phyloP scores from a whole-genome alignment of 2,113 vertebrate species.

The Hemiscyllium ocellatum region DNA sequence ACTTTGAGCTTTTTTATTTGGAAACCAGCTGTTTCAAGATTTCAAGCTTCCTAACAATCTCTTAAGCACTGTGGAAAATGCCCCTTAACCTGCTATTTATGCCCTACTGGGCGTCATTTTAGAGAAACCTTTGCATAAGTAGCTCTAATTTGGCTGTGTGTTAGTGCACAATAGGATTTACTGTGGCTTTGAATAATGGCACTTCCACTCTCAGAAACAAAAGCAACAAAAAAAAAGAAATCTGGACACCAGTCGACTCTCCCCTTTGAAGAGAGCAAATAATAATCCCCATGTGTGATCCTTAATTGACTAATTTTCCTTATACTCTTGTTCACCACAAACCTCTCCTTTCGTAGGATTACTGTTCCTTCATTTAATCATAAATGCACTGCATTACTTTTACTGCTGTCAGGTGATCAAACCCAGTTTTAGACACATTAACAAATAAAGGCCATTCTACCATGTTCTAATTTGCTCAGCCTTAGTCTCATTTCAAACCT shows the following conservation, averaged over 20 bases:
- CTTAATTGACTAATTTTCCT: neutral
- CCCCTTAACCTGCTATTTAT: neutral
- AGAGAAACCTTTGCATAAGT: neutral
- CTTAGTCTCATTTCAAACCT: too few species aligned
- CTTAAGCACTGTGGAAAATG: neutral
- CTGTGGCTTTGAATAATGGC: conserved; percentile 19
- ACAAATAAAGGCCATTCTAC: neutral
- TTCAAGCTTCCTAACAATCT: neutral
- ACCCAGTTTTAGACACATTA: neutral
- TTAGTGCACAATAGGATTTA: neutral
- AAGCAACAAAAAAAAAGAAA: neutral
- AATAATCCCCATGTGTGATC: neutral
- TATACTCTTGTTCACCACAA: neutral
- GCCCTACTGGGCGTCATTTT: neutral
- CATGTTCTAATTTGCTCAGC: neutral
- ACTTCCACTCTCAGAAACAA: neutral
- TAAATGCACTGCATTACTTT: neutral
- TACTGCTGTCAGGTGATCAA: neutral
- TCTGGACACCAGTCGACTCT: neutral
- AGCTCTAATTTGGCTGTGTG: neutral
- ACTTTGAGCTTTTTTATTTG: neutral
- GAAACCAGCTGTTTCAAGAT: neutral
- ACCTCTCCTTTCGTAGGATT: neutral
- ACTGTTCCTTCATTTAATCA: neutral
- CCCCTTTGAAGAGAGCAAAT: neutral